These are phyloP conservation scores for Synanceia verrucosa DNA, from an alignment of 2,797 vertebrate species.

Conservation along the genomic window DNA sequence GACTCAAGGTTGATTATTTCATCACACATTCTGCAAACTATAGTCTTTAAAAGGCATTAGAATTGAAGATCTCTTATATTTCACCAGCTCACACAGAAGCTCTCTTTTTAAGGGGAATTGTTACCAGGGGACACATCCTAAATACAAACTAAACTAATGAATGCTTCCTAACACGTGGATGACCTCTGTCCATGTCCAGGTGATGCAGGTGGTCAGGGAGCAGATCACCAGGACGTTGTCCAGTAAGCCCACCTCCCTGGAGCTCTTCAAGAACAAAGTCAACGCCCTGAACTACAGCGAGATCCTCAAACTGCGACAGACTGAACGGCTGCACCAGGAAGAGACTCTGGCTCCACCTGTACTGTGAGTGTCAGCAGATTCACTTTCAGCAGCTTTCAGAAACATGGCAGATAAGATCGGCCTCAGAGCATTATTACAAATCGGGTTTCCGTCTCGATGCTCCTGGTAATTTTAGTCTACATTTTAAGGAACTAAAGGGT, in stretches of 20 bases:
- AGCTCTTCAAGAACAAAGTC: constrained; percentile 95
- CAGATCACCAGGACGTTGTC: constrained; percentile 94
- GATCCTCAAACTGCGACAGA: constrained; percentile 95
- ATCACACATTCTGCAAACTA: not conserved
- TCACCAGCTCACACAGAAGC: not conserved
- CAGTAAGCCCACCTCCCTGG: constrained; percentile 92
- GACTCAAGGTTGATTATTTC: not conserved
- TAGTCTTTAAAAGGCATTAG: no score
- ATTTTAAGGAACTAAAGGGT: not conserved
- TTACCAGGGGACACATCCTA: not conserved
- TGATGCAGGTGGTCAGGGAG: constrained; percentile 97
- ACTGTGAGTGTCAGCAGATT: no score
- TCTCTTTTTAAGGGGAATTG: not conserved
- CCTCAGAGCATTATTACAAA: not conserved
- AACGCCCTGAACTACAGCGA: constrained; percentile 93
- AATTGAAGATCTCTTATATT: no score
- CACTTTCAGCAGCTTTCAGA: no score
- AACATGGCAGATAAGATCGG: not conserved
- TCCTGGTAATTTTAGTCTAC: not conserved
- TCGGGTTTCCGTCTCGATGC: not conserved
- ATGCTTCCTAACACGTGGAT: not conserved
- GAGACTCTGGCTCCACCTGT: constrained; percentile 92
- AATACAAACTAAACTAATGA: not conserved
- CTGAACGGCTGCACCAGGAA: constrained; percentile 93
- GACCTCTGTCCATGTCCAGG: constrained; percentile 70